Evolutionary conservation across 2,888 invertebrate species (phyloP).

Genomic region (Brachyopa scutellaris): DNA sequence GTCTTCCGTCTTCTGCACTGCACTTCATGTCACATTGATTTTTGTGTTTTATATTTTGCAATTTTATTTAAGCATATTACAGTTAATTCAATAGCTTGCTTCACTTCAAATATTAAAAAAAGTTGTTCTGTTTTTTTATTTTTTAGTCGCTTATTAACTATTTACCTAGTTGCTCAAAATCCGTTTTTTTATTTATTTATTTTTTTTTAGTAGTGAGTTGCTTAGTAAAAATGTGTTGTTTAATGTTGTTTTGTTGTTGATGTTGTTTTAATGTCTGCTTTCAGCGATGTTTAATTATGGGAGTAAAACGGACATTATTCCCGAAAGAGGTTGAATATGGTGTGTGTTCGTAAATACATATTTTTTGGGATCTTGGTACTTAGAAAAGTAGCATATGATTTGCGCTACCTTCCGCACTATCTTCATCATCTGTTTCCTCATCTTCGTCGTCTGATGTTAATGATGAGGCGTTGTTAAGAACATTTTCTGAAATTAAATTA

Average conservation of each 20-base stretch:
- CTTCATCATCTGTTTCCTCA: constrained; percentile 86
- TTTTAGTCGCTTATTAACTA: constrained; percentile 73
- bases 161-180: constrained; percentile 77
- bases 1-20: not conserved
- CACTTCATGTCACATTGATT: constrained; percentile 59
- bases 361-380: constrained; percentile 22
- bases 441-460: constrained; percentile 88
- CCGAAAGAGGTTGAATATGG: constrained; percentile 48
- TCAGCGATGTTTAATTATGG: constrained; percentile 20
- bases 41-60: constrained; percentile 25
- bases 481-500: constrained; percentile 79
- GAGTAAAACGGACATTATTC: constrained; percentile 23
- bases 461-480: constrained; percentile 84
- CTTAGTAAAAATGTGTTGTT: constrained; percentile 74
- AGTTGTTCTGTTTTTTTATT: constrained; percentile 25
- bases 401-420: constrained; percentile 89
- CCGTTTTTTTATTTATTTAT: constrained; percentile 74
- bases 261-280: constrained; percentile 33
- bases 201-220: constrained; percentile 60
- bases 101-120: constrained; percentile 56
- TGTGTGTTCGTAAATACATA: constrained; percentile 43
- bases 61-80: constrained; percentile 46
- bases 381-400: constrained; percentile 90
- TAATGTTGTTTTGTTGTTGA: constrained; percentile 15
- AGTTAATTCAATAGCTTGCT: constrained; percentile 30